phyloP scores from a whole-genome alignment of 1,140 invertebrate species.

The Bicyclus anynana region DNA sequence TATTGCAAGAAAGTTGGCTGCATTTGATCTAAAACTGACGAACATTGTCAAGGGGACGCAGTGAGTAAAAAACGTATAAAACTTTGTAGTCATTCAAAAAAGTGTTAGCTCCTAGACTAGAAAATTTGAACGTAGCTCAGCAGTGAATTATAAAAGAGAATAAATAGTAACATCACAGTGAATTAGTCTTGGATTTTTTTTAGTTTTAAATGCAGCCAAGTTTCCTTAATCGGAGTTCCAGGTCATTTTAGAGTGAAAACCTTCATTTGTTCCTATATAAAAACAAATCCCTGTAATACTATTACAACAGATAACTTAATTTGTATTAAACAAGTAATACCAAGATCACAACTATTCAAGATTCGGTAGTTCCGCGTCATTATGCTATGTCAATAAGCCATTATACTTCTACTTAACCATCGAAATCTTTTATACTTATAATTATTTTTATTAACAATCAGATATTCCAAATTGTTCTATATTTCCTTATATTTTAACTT shows the following conservation, averaged over 20 bases:
- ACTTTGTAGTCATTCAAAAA: conserved; percentile 11
- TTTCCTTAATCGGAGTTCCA: conserved; percentile 2
- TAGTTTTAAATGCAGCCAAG: conserved; percentile 20
- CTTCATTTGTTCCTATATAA: neutral
- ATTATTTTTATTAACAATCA: neutral
- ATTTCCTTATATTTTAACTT: neutral
- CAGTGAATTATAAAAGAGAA: conserved; percentile 17
- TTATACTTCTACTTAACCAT: neutral
- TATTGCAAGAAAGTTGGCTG: conserved; percentile 11
- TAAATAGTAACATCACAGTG: conserved; percentile 28
- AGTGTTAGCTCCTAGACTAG: conserved; percentile 11
- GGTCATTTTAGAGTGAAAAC: conserved; percentile 22
- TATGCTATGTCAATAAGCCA: neutral
- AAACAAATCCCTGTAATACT: conserved; percentile 17
- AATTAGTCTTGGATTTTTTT: conserved; percentile 24
- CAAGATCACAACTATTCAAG: neutral
- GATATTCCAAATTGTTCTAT: neutral
- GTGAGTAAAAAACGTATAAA: conserved; percentile 18
- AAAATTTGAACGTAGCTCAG: conserved; percentile 21
- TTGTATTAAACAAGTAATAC: neutral
- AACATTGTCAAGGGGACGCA: conserved; percentile 9
- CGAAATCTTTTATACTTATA: neutral
- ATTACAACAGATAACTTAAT: neutral
- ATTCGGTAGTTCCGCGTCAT: neutral
- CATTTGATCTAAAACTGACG: conserved; percentile 1